Evolutionary conservation across 1,140 invertebrate genomes (phyloP).

Genomic region (Drosophila bocqueti): DNA sequence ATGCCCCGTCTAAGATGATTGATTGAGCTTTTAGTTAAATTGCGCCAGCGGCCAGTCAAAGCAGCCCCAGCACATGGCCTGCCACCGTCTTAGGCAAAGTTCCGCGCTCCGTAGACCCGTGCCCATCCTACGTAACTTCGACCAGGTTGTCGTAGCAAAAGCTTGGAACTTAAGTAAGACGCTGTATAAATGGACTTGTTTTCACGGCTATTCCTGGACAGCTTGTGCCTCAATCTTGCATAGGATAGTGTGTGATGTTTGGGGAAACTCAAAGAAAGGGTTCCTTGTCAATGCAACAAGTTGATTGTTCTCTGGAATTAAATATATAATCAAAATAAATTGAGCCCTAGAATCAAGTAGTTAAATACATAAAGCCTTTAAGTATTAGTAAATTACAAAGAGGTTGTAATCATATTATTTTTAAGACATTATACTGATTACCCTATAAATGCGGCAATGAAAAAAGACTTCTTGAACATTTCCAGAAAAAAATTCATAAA

Average conservation of each 20-base stretch:
- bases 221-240: not conserved
- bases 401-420: too few relatives aligned
- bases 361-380: too few relatives aligned
- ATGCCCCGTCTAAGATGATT: slow-evolving; percentile 62
- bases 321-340: not conserved
- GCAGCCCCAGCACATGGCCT: slow-evolving; percentile 30
- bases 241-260: not conserved
- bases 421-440: too few relatives aligned
- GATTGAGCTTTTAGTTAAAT: slow-evolving; percentile 80
- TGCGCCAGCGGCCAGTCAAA: slow-evolving; percentile 58
- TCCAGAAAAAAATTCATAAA: too few relatives aligned
- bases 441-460: too few relatives aligned
- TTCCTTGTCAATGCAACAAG: not conserved
- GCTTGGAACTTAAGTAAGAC: not conserved
- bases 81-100: slow-evolving; percentile 18
- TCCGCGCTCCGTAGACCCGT: not conserved
- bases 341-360: too few relatives aligned
- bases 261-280: not conserved
- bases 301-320: not conserved
- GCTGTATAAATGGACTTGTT: not conserved
- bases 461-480: too few relatives aligned
- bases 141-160: slow-evolving; percentile 3
- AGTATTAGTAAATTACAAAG: too few relatives aligned
- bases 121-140: not conserved
- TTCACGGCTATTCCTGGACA: not conserved